Base-by-base conservation (phyloP, 2,888 invertebrate species). In the Orthosia gothica region DNA sequence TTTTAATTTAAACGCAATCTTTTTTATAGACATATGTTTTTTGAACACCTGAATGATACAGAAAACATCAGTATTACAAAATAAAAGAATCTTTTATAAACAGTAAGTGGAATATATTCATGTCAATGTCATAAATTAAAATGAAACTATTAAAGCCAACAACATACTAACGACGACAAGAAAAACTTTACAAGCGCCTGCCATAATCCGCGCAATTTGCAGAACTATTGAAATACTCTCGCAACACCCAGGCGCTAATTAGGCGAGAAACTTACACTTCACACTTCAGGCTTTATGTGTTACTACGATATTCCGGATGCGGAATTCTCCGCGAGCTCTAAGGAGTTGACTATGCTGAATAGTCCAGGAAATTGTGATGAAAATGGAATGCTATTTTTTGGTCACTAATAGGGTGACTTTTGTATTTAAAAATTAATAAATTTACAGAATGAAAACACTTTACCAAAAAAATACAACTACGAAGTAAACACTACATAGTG, bases 261-360 rank as follows among this genome's bases (percentile, higher is more conserved):
- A 78, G n/a, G 13, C 49, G 18, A 45, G 40, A 52, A 78, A 79
- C 70, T 76, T 76, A 62, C 26, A 49, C 67, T 79, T 74, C 74
- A 74, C 74, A 79, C 77, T 79, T 79, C n/a, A 12, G 66, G 66
- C 79, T 66, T 47, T 63, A 58, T 58, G 58, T 74, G 73, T 65
- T 55, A 50, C 50, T 73, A 52, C 11, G 23, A 65, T 55, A 61
- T 64, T 50, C 64, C 18, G 58, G 26, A 49, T 57, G 67, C 49
- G 47, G 49, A 54, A 78, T 68, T 40, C 67, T 26, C 3, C 1
- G 45, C 52, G 20, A 79, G 52, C 16, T 67, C 13, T 16, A 20
- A 45, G 16, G 69, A 63, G 40, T 74, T 79, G 67, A 13, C 13
- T n/a, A 15, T 13, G 55, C n/a, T 3, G 26, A 45, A 45, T 45